Conservation (phyloP, 2,113 vertebrate genomes). For the Larimichthys polyactis region DNA sequence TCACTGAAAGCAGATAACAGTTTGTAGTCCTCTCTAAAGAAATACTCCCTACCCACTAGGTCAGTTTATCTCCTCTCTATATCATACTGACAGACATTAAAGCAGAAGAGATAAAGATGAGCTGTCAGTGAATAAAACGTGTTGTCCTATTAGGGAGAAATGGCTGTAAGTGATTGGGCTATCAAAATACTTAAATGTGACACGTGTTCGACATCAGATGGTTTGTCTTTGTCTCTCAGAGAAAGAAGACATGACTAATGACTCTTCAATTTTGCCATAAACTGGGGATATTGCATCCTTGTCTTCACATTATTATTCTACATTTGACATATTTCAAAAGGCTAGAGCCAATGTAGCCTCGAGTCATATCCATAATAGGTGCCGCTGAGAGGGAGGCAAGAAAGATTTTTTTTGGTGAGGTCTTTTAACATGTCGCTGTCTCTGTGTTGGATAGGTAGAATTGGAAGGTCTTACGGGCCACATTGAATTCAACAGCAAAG, state of each 20-base stretch:
- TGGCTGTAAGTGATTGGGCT: constrained; percentile 39
- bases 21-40: constrained; percentile 24
- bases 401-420: not conserved
- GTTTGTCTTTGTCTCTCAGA: constrained; percentile 42
- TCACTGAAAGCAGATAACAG: constrained; percentile 28
- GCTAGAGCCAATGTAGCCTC: constrained; percentile 22
- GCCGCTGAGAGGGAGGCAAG: constrained; percentile 8
- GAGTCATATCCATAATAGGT: constrained; percentile 9
- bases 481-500: constrained; percentile 99
- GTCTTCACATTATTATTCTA: constrained; percentile 41
- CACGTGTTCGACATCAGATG: constrained; percentile 40
- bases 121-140: constrained; percentile 58
- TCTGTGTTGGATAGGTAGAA: constrained; percentile 97
- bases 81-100: constrained; percentile 47
- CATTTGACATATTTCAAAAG: constrained; percentile 37
- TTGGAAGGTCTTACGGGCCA: constrained; percentile 99
- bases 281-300: constrained; percentile 28
- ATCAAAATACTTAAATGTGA: constrained; percentile 47
- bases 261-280: constrained; percentile 19
- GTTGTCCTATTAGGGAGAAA: constrained; percentile 41
- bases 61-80: constrained; percentile 51
- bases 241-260: constrained; percentile 41
- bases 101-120: constrained; percentile 51
- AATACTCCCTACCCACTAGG: constrained; percentile 8
- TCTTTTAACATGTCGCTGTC: constrained; percentile 64